Base-by-base conservation (phyloP, 1,140 invertebrate genomes). In the Colletes latitarsis region DNA sequence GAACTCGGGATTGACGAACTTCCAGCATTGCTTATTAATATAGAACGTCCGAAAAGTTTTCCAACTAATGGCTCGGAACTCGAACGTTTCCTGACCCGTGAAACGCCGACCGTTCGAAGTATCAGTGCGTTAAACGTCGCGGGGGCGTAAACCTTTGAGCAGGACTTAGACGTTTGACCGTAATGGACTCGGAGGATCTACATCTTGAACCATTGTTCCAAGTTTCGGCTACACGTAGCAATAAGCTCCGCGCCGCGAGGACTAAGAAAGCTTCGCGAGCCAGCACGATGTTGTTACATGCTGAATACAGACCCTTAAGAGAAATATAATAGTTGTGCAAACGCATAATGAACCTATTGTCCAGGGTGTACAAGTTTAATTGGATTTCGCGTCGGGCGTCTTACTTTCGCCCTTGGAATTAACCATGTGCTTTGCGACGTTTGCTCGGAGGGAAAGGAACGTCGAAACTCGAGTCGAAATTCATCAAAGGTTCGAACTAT, bases 271-370 rank as follows among this genome's bases (percentile, higher is more conserved):
- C 67, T 71, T n/a, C 60, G 63, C 74, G 43, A 15, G 67, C 53
- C 46, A 43, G 41, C 53, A 75, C 78, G 77, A 76, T 58, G 52
- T 67, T 85, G 75, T 86, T 82, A 68, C 68, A 69, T 67, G 81
- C 41, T 86, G 84, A 82, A 86, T 69, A 76, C 67, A 30, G 30
- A 73, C 75, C 21, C 81, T 68, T 6, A 83, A 87, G 81, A 83
- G 76, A 79, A 82, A 76, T 83, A 77, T 75, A 80, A 79, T 68
- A 64, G 76, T 69, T 64, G 84, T 30, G 63, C 49, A 75, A 81
- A 72, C 71, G 73, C 63, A 81, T 83, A 81, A 87, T 82, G 83
- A 87, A 86, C 72, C 75, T 79, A 86, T 87, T 87, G 85, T 87
- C 82, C 62, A 53, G 60, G 82, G 81, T 77, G 71, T 55, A 53